Evolutionary conservation across 2,888 invertebrate genomes (phyloP).

Genomic region (Gnatocerus cornutus): DNA sequence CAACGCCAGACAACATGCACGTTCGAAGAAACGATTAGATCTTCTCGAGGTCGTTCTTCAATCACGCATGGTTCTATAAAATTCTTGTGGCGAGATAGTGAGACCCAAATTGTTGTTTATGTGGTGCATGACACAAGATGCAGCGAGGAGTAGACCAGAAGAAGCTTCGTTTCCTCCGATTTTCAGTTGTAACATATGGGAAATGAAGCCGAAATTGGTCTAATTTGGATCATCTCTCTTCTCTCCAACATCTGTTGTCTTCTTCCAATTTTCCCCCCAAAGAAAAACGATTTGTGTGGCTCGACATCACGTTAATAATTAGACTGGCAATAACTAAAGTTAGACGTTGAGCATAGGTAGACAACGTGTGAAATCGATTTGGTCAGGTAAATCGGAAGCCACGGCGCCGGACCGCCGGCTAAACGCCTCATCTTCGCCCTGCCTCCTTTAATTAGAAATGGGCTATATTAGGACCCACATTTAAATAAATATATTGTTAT

Average conservation of each 20-base stretch:
- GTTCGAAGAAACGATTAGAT: conserved; percentile 62
- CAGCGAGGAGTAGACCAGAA: neutral
- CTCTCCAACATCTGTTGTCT: neutral
- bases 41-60: conserved; percentile 60
- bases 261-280: neutral
- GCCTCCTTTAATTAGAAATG: conserved; percentile 65
- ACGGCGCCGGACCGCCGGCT: conserved; percentile 66
- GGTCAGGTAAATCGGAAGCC: conserved; percentile 67
- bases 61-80: conserved; percentile 55
- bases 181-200: neutral
- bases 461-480: conserved; percentile 60
- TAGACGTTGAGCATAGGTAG: conserved; percentile 56
- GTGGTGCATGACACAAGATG: conserved; percentile 1
- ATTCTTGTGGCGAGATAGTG: conserved; percentile 28
- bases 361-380: conserved; percentile 68
- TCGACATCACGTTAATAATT: conserved; percentile 52
- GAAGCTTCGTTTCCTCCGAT: neutral
- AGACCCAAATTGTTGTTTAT: conserved; percentile 11
- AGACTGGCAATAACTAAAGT: conserved; percentile 33
- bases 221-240: neutral
- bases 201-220: neutral
- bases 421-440: conserved; percentile 59
- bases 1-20: conserved; percentile 56
- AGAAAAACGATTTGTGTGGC: conserved; percentile 59
- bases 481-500: conserved; percentile 58